Evolutionary conservation across 2,797 vertebrate species (phyloP).

Genomic region (Rachycentron canadum): DNA sequence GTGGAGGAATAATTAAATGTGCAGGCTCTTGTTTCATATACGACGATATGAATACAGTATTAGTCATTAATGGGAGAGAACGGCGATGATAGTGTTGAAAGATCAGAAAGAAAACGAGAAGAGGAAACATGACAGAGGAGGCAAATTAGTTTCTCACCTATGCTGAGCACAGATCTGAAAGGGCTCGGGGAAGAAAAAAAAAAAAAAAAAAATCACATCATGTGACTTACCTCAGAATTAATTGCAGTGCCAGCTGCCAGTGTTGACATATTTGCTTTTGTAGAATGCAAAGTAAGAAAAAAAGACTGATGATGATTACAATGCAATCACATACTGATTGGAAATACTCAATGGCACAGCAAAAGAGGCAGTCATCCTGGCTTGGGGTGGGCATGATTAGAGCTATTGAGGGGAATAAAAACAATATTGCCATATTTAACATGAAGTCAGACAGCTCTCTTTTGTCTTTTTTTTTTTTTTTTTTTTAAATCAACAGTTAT

Average conservation of each 20-base stretch:
- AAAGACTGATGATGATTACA: slow-evolving; percentile 61
- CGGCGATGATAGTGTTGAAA: slow-evolving; percentile 24
- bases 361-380: slow-evolving; percentile 29
- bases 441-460: slow-evolving; percentile 34
- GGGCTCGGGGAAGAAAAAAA: too few species aligned
- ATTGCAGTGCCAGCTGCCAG: slow-evolving; percentile 60
- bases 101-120: slow-evolving; percentile 29
- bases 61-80: slow-evolving; percentile 34
- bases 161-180: slow-evolving; percentile 35
- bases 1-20: slow-evolving; percentile 52
- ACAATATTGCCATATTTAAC: slow-evolving; percentile 27
- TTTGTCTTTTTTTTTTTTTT: slow-evolving; percentile 37
- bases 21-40: slow-evolving; percentile 36
- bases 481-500: slow-evolving; percentile 4
- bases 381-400: slow-evolving; percentile 46
- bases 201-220: slow-evolving; percentile 22
- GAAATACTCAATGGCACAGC: slow-evolving; percentile 36
- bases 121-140: slow-evolving; percentile 42
- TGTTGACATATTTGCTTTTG: slow-evolving; percentile 63
- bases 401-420: slow-evolving; percentile 28
- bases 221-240: slow-evolving; percentile 49
- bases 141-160: slow-evolving; percentile 66
- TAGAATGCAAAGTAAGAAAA: slow-evolving; percentile 47
- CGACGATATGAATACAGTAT: slow-evolving; percentile 35
- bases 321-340: slow-evolving; percentile 68